Evolutionary conservation across 2,797 vertebrate species (phyloP).

Genomic region (Telmatherina bonti): DNA sequence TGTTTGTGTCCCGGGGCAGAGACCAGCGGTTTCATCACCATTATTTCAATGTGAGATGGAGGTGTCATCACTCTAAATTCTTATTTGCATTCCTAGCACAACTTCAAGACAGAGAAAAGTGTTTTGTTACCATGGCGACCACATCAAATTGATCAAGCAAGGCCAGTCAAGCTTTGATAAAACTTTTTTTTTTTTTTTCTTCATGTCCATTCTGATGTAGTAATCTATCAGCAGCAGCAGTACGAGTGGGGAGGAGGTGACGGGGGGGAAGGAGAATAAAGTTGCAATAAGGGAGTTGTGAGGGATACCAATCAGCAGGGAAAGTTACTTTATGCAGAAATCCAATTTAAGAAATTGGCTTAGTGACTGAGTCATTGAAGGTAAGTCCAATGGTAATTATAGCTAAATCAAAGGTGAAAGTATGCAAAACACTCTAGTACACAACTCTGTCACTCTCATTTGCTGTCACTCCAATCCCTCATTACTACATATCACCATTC

Average conservation of each 20-base stretch:
- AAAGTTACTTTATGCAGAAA: constrained; percentile 78
- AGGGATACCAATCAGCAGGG: constrained; percentile 72
- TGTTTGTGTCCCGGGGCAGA: constrained; percentile 63
- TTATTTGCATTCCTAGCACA: constrained; percentile 28
- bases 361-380: constrained; percentile 74
- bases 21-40: constrained; percentile 64
- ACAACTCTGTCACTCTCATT: constrained; percentile 44
- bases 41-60: constrained; percentile 74
- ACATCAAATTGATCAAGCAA: constrained; percentile 58
- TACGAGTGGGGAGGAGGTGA: background rate
- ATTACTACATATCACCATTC: constrained; percentile 61
- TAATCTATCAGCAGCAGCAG: constrained; percentile 50
- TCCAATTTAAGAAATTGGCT: constrained; percentile 79
- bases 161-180: constrained; percentile 41
- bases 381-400: constrained; percentile 80
- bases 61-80: constrained; percentile 64
- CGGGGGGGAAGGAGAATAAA: constrained; percentile 39
- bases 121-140: constrained; percentile 63
- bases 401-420: constrained; percentile 80
- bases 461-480: constrained; percentile 29
- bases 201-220: constrained; percentile 47
- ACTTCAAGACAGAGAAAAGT: constrained; percentile 8
- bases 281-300: constrained; percentile 69
- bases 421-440: constrained; percentile 68
- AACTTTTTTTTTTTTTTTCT: constrained; percentile 39